Percentiles rank a stretch among this genome's conserved stretches.
These are phyloP conservation scores for Xiphophorus couchianus DNA, from an alignment of 2,113 vertebrate genomes.

Conservation along the genomic window DNA sequence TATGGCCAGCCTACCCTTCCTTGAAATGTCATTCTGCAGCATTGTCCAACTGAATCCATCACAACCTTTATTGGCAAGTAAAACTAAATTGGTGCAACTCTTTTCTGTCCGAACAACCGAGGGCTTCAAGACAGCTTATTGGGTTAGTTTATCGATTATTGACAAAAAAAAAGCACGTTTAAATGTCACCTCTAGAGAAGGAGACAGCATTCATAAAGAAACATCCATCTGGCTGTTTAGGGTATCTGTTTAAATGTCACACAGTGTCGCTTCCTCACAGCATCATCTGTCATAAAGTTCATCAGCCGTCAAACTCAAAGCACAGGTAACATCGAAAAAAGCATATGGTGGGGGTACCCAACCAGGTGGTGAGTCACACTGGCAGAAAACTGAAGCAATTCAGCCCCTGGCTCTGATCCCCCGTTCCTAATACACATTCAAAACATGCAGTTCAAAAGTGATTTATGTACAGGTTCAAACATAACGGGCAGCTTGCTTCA, in stretches of 20 bases:
- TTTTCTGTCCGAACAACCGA: constrained; percentile 29
- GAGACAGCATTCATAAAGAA: background rate
- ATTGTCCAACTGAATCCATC: constrained; percentile 26
- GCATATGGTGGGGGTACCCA: constrained; percentile 39
- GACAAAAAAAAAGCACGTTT: background rate
- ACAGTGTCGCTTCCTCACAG: background rate
- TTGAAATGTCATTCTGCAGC: constrained; percentile 40
- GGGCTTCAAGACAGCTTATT: constrained; percentile 28
- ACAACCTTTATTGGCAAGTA: constrained; percentile 1
- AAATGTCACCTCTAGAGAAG: constrained; percentile 46
- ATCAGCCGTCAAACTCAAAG: constrained; percentile 29
- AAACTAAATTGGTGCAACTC: constrained; percentile 20
- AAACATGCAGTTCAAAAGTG: constrained; percentile 13
- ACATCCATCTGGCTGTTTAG: constrained; percentile 6
- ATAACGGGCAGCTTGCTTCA: background rate
- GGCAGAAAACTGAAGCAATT: constrained; percentile 41
- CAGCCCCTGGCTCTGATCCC: constrained; percentile 31
- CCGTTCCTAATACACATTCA: background rate
- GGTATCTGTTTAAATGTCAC: constrained; percentile 46
- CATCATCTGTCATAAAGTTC: constrained; percentile 6
- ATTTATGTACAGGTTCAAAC: constrained; percentile 20
- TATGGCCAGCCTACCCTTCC: constrained; percentile 7
- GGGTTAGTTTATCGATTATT: constrained; percentile 42
- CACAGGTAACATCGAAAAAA: constrained; percentile 25
- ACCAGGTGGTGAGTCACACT: constrained; percentile 62